phyloP scores from a whole-genome alignment of 2,113 vertebrate species.

The Leiothrix lutea region DNA sequence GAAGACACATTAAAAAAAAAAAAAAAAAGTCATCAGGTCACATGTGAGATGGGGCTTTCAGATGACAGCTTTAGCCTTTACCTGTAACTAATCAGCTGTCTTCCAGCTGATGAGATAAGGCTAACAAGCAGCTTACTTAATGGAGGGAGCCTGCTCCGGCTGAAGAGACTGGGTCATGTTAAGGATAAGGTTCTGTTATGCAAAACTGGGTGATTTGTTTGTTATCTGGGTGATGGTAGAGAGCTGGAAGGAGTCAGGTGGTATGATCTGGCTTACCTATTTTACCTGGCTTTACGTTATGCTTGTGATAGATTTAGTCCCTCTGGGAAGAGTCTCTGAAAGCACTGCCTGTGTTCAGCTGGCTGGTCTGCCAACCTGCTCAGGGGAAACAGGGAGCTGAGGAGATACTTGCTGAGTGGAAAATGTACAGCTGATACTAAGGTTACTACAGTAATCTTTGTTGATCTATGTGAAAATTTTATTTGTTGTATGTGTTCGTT shows the following conservation, averaged over 20 bases:
- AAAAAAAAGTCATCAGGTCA: not conserved
- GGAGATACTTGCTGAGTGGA: not conserved
- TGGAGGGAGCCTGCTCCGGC: not conserved
- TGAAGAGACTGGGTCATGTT: not conserved
- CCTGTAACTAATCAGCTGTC: conserved; percentile 43
- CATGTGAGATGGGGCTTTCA: not conserved
- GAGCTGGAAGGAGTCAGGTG: not conserved
- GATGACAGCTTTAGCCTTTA: not conserved
- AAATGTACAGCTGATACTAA: not conserved
- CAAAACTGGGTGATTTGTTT: not conserved
- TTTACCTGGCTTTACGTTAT: not conserved
- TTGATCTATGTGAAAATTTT: not conserved
- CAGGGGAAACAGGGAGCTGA: not conserved
- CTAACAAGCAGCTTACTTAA: conserved; percentile 60
- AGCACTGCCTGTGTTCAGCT: not conserved
- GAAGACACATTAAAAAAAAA: not conserved
- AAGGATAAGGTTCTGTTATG: not conserved
- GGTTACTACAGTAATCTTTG: not conserved
- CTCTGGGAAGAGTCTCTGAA: not conserved
- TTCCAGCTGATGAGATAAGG: conserved; percentile 41
- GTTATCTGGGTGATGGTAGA: not conserved
- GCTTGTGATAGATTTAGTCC: not conserved
- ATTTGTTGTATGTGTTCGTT: not conserved
- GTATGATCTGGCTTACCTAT: not conserved
- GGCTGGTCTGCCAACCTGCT: not conserved